Evolutionary conservation across 1,140 invertebrate genomes (phyloP), one percentile per base, ranked within the genome.

Genomic region (Bradynema listronoti): DNA sequence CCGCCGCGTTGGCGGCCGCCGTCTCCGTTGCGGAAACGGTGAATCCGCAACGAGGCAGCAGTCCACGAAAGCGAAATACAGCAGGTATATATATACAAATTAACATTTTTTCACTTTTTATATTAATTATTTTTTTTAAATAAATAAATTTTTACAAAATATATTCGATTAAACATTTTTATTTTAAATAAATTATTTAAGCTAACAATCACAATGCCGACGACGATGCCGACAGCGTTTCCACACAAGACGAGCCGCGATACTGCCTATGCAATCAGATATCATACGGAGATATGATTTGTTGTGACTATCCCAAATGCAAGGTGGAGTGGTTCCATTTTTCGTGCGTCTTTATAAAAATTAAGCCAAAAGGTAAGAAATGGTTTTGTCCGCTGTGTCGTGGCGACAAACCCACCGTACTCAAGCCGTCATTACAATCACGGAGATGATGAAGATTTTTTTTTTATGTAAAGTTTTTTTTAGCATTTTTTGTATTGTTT

Each of bases 241-340:
- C 36, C 14, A 19, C 14, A 14, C 14, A 39, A 30, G 24, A 98
- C 78, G 94, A 98, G 79, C 93, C 92, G 0, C 95, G 91, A 0
- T 98, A 98, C 78, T 98, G 94, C 79, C 80, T 95, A 1, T 98
- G 94, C 79, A 90, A 96, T 78, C 93, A 97, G 84, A 91, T 97
- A 69, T 96, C 92, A 0, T 97, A 91, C 77, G 94, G 94, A 19
- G 91, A 97, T 80, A 98, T 98, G 94, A 95, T 98, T 71, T 85
- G 92, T 9, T 97, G 94, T 80, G 94, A 98, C 81, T 96, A 97
- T 80, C 74, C 75, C 24, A 69, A 77, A 70, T 97, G 93, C 79
- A 90, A 90, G 2, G 95, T 96, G 66, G 93, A 98, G 81, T 98
- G 94, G 94, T 99, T 97, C 80, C 94, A 99, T 79, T 98, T 97